phyloP scores from a whole-genome alignment of 2,113 vertebrate genomes.

The Fukomys damarensis region DNA sequence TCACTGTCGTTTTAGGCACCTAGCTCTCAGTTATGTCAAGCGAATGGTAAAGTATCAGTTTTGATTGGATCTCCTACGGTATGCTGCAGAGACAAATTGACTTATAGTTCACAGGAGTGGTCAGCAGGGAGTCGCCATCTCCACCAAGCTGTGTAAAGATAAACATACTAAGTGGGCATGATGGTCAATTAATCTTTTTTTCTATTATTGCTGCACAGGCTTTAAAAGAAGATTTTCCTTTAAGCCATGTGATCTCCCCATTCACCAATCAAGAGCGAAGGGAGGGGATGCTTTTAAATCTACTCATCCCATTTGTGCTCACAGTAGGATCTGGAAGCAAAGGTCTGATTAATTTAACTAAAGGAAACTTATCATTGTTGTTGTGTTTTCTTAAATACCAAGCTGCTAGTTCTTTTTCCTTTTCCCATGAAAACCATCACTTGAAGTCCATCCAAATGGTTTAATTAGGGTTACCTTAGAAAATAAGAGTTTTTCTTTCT shows the following conservation, averaged over 20 bases:
- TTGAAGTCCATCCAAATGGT: conserved; percentile 60
- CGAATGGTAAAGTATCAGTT: conserved; percentile 68
- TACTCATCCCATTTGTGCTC: conserved; percentile 98
- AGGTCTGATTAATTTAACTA: conserved; percentile 92
- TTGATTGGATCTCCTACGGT: background rate
- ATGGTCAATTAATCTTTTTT: conserved; percentile 72
- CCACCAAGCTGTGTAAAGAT: conserved; percentile 71
- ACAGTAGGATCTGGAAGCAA: conserved; percentile 99
- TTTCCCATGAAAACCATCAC: conserved; percentile 71
- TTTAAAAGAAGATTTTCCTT: conserved; percentile 98
- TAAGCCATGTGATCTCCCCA: conserved; percentile 99
- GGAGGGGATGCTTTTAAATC: conserved; percentile 99
- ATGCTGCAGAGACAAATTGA: background rate
- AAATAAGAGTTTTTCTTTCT: conserved; percentile 76
- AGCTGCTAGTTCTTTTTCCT: conserved; percentile 64
- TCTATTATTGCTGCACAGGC: conserved; percentile 91
- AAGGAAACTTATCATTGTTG: conserved; percentile 75
- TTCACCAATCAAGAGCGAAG: conserved; percentile 99
- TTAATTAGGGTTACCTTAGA: conserved; percentile 50
- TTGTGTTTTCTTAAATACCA: conserved; percentile 79
- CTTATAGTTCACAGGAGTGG: conserved; percentile 74
- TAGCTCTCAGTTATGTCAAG: conserved; percentile 64
- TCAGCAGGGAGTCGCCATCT: conserved; percentile 56
- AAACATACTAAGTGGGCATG: background rate
- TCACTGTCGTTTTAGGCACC: conserved; percentile 64